A percentile compares a stretch with the other conserved stretches of the same genome.
Conservation (phyloP, 2,797 vertebrate genomes). For the Allochrocebus solatus region DNA sequence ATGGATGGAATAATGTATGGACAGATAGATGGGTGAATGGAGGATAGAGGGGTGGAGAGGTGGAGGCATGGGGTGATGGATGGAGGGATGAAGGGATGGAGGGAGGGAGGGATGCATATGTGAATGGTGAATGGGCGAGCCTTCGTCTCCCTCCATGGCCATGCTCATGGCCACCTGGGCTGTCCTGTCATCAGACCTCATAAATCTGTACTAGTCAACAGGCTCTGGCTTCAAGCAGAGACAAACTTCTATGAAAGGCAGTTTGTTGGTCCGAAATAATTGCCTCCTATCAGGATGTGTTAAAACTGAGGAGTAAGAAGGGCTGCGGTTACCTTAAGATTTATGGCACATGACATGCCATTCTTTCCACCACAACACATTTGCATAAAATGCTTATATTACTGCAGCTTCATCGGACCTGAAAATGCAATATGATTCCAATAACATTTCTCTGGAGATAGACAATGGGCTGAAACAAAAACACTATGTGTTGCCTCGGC, state of each 20-base stretch:
- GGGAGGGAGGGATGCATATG: rapidly evolving
- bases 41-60: too few relatives aligned
- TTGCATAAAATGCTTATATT: conserved; percentile 71
- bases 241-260: conserved; percentile 12
- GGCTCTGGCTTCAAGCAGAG: background rate
- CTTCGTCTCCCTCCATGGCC: background rate
- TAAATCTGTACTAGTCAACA: background rate
- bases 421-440: conserved; percentile 65
- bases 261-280: conserved; percentile 42
- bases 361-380: background rate
- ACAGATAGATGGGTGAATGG: background rate
- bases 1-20: background rate
- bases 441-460: conserved; percentile 50
- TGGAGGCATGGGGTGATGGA: too few relatives aligned
- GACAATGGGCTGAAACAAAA: conserved; percentile 33
- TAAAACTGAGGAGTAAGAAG: background rate
- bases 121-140: rapidly evolving
- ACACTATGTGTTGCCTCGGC: background rate
- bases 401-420: conserved; percentile 61
- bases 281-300: conserved; percentile 34
- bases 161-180: background rate
- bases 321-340: conserved; percentile 3
- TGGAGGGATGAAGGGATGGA: background rate
- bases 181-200: background rate
- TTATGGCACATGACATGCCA: background rate